Conservation (phyloP, 2,113 vertebrate species). For the Clinocottus analis region DNA sequence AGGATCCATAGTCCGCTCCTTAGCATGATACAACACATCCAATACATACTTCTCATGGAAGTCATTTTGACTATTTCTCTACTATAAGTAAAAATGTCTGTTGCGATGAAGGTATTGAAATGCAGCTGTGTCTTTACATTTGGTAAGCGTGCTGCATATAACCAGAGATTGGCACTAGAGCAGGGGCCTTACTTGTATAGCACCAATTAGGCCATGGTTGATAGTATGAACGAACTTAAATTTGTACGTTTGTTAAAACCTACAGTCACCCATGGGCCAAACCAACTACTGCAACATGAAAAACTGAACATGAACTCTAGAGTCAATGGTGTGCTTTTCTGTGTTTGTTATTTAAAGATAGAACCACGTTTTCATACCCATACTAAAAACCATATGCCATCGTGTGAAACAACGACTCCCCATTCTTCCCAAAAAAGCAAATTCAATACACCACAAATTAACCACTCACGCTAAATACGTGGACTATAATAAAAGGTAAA, state of each 20-base stretch:
- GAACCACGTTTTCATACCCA: neutral
- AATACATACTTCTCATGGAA: too few relatives aligned
- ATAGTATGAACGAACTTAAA: too few relatives aligned
- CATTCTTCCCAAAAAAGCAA: neutral
- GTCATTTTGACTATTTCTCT: neutral
- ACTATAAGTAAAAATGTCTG: neutral
- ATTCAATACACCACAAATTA: neutral
- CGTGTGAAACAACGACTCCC: neutral
- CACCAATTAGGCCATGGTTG: neutral
- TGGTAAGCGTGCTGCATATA: neutral
- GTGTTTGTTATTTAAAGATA: neutral
- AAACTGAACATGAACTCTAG: too few relatives aligned
- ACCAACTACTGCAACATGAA: too few relatives aligned
- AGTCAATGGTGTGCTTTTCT: too few relatives aligned
- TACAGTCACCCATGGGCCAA: too few relatives aligned
- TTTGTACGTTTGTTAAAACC: too few relatives aligned
- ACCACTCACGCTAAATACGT: neutral
- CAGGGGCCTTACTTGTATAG: neutral
- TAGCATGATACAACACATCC: too few relatives aligned
- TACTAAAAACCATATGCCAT: neutral
- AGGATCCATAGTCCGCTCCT: too few relatives aligned
- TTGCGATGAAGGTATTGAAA: neutral
- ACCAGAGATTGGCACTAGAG: neutral
- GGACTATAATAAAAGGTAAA: neutral
- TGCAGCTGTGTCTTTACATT: neutral